Base-by-base conservation (phyloP, 2,888 invertebrate genomes). In the Dynastes hyllus region DNA sequence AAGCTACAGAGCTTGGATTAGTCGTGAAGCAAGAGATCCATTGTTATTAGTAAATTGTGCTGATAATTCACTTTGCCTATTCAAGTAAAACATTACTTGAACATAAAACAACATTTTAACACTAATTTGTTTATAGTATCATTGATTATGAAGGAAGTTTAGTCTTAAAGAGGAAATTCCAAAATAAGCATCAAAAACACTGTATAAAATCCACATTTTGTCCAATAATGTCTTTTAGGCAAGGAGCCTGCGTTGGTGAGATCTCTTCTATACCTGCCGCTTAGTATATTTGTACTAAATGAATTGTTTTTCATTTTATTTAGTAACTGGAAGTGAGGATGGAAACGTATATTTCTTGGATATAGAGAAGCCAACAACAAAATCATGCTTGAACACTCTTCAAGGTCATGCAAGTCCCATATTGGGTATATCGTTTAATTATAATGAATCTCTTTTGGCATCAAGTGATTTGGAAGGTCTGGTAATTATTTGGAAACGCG, bases 391-490 rank as follows among this genome's bases (percentile, higher is more conserved):
- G 45, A 92, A 92, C 82, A 92, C 92, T 79, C 85, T 92, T 50
- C 92, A 92, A 88, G 92, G 96, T 6, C 97, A 97, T 89, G 94
- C 95, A 1, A 92, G 93, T n/a, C 93, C 96, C 0, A 95, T 96
- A 76, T 89, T 96, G 27, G 95, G 96, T 76, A 94, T 96, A 40
- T 94, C 94, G 83, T 96, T 97, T 89, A 96, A 96, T 89, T 95
- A 95, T 89, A 95, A 96, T 88, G 96, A 97, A 90, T 95, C 95
- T 86, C 90, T 96, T 82, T 90, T 97, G 81, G 96, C 96, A 55
- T 95, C 95, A 45, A 95, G 95, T 87, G 97, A 97, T 91, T 91
- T 94, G 76, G 92, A 95, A 83, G 96, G 95, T 0, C 92, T 95
- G 80, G 93, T 95, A 82, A 95, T 95, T 85, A 92, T 95, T 79